Conservation (phyloP, 1,140 invertebrate genomes). For the Saccostrea echinata region DNA sequence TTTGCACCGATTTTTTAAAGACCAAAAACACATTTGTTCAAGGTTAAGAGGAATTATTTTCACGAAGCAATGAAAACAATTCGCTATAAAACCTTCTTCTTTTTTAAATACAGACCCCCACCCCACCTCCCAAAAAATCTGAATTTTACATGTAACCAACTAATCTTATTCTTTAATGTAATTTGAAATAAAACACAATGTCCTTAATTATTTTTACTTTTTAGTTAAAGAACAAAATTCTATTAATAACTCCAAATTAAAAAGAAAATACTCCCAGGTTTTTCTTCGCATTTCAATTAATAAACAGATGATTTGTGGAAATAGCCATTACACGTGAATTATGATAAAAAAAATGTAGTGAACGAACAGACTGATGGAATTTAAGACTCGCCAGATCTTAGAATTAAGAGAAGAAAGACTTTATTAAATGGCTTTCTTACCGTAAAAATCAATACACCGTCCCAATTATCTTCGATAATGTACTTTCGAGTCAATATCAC, state of each 20-base stretch:
- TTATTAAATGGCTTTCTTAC: conserved; percentile 2
- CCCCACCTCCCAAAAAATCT: too few relatives aligned
- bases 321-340: conserved; percentile 1
- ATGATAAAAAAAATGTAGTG: neutral
- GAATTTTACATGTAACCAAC: too few relatives aligned
- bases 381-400: neutral
- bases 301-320: neutral
- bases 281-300: neutral
- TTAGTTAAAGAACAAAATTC: too few relatives aligned
- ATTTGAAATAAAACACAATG: too few relatives aligned
- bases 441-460: neutral
- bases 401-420: neutral
- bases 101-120: too few relatives aligned
- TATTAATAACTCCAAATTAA: too few relatives aligned
- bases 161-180: too few relatives aligned
- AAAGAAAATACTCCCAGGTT: neutral
- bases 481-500: neutral
- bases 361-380: conserved; percentile 3
- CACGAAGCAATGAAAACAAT: too few relatives aligned
- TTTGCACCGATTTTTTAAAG: neutral
- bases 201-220: too few relatives aligned
- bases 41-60: neutral
- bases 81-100: too few relatives aligned
- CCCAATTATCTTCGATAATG: conserved; percentile 30
- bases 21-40: neutral